Evolutionary conservation across 2,888 invertebrate genomes (phyloP).

Genomic region (Drosophila mercatorum): DNA sequence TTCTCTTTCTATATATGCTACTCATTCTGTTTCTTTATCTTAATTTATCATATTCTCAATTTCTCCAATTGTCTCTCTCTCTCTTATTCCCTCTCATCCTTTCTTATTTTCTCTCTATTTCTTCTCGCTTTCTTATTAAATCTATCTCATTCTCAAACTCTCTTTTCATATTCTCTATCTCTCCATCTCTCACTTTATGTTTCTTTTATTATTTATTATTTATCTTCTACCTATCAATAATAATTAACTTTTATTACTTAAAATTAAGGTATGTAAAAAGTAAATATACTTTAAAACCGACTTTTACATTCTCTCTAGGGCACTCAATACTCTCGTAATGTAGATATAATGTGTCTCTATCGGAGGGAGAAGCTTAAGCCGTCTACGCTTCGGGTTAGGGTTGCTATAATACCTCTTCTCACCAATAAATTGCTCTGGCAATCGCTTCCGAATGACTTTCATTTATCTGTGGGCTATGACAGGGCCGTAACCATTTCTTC

Average conservation of each 20-base stretch:
- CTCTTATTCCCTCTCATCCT: too few relatives aligned
- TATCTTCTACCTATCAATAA: neutral
- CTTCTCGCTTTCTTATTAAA: neutral
- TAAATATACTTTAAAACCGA: neutral
- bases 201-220: too few relatives aligned
- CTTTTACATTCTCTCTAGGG: neutral
- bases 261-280: neutral
- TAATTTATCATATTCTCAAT: too few relatives aligned
- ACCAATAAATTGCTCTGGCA: constrained; percentile 25
- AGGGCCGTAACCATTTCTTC: constrained; percentile 47
- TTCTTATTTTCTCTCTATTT: neutral
- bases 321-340: neutral
- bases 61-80: too few relatives aligned
- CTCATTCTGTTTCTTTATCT: neutral
- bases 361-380: neutral
- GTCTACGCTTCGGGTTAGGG: neutral
- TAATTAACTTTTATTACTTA: neutral
- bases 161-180: neutral
- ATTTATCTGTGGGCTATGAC: constrained; percentile 15
- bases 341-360: neutral
- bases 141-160: too few relatives aligned
- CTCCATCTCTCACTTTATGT: neutral
- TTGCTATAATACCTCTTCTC: constrained; percentile 18
- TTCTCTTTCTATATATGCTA: neutral
- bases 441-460: constrained; percentile 34